phyloP scores from a whole-genome alignment of 2,888 invertebrate species.

The Keiferia lycopersicella region DNA sequence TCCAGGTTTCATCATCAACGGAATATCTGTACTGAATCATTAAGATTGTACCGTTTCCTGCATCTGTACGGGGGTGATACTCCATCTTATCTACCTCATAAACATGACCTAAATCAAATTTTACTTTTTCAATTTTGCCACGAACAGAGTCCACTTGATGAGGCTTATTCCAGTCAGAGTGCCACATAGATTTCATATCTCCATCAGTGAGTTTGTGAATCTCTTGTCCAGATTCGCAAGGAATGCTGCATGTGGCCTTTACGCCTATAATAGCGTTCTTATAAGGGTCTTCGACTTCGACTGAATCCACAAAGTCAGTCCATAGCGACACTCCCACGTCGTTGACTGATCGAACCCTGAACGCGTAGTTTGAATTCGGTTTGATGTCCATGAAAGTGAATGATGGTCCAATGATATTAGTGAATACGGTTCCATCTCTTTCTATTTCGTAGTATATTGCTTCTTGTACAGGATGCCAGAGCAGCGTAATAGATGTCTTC shows the following conservation, averaged over 20 bases:
- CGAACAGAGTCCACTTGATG: constrained; percentile 39
- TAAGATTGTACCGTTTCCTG: constrained; percentile 35
- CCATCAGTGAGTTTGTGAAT: constrained; percentile 49
- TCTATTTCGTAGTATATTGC: constrained; percentile 64
- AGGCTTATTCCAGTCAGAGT: constrained; percentile 50
- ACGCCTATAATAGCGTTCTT: constrained; percentile 50
- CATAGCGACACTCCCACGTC: constrained; percentile 58
- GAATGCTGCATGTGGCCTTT: constrained; percentile 50
- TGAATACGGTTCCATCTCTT: constrained; percentile 59
- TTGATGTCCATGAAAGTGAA: constrained; percentile 55
- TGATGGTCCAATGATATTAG: constrained; percentile 47
- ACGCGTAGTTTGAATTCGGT: constrained; percentile 51
- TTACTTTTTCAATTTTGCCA: constrained; percentile 46
- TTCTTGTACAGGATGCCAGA: constrained; percentile 49
- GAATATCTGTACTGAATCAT: constrained; percentile 32
- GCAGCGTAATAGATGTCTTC: constrained; percentile 50
- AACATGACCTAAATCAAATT: constrained; percentile 49
- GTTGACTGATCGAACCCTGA: constrained; percentile 58
- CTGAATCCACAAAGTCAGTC: constrained; percentile 53
- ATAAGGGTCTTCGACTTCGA: constrained; percentile 50
- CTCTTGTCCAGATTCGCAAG: constrained; percentile 50
- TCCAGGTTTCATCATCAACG: constrained; percentile 32
- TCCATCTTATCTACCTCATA: constrained; percentile 40
- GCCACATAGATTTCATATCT: constrained; percentile 48
- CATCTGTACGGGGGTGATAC: constrained; percentile 34